Base-by-base conservation (phyloP, 2,113 vertebrate species). In the Protobothrops mucrosquamatus region DNA sequence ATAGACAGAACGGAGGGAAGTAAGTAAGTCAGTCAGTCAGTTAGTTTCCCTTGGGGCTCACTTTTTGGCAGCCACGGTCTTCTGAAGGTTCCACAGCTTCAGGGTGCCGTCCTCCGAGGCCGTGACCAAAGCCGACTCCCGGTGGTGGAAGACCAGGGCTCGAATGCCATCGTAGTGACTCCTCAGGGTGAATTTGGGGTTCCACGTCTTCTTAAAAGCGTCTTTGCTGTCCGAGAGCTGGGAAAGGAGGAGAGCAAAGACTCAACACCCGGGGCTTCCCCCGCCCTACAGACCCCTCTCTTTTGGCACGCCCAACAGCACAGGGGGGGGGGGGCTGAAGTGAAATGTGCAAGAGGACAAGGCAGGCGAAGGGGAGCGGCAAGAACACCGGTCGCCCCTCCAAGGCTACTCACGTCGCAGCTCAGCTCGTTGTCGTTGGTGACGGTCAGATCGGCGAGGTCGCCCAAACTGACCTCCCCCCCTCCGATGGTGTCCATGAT, bases 31-130 rank as follows among this genome's bases (percentile, higher is more conserved):
- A 29, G 43, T 15, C 6, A 56, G 55, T 4, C 1, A 2, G 9
- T 26, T 2, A 46, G 48, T 1, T 4, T 4, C 9, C 24, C 22
- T 1, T 1, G 0, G 4, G n/a, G 52, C 97, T 97, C 96, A 99
- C 99, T 99, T 99, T 95, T 99, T 99, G 85, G 98, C 98, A 6
- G 98, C 97, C 90, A 98, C 98, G 0, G 99, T 98, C 93, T 99
- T 99, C 96, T 99, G 99, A 61, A 99, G 98, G 97, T 99, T 99
- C 99, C 99, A 99, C 39, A 99, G 98, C 89, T 99, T 99, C 91
- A 99, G 97, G 0, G 99, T 99, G 43, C 98, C 98, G 0, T 99
- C 99, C 95, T 99, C 99, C 0, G 98, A 99, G 52, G 98, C 99
- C 0, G 98, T 98, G 95, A 99, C 96, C 92, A 99, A 94, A 3